These are phyloP conservation scores for silkworm (Bombyx mori) DNA, from an alignment of 1,140 invertebrate genomes.

Conservation along the genomic window ASM3026992v2 NC_085127.1:4294501-4295000, in stretches of 20 bases:
- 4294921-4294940: too few relatives aligned
- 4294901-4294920: neutral
- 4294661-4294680: constrained; percentile 74
- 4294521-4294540: constrained; percentile 12
- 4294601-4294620: constrained; percentile 39
- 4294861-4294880: constrained; percentile 16
- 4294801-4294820: constrained; percentile 62
- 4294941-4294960: too few relatives aligned
- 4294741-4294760: constrained; percentile 65
- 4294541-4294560: constrained; percentile 16
- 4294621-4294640: constrained; percentile 45
- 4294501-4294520: neutral
- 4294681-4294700: constrained; percentile 73
- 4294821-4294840: constrained; percentile 32
- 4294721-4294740: constrained; percentile 65
- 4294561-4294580: constrained; percentile 26
- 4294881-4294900: neutral
- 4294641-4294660: constrained; percentile 64
- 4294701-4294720: constrained; percentile 75
- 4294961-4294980: too few relatives aligned
- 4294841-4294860: constrained; percentile 38
- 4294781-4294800: constrained; percentile 77
- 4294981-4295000: too few relatives aligned
- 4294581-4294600: constrained; percentile 16
- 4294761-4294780: constrained; percentile 76